A percentile compares a stretch with the other conserved stretches of the same genome.
Evolutionary conservation across 2,888 invertebrate genomes (phyloP).

Genomic region (Junonia oenone): DNA sequence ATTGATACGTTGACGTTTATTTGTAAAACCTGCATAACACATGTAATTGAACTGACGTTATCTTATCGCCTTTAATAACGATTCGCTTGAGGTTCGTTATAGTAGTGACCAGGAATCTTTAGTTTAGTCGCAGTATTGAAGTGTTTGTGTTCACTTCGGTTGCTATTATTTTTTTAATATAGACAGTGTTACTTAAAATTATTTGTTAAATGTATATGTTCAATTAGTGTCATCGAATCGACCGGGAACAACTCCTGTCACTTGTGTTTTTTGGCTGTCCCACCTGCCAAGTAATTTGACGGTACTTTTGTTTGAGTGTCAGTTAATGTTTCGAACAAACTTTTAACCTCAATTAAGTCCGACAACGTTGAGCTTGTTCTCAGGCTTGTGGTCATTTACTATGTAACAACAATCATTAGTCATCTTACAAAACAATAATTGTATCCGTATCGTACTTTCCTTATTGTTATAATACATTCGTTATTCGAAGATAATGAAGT

Average conservation of each 20-base stretch:
- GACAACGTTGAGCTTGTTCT: constrained; percentile 56
- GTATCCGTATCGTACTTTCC: constrained; percentile 59
- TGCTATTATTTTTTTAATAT: no score
- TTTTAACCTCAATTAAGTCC: constrained; percentile 65
- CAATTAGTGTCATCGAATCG: no score
- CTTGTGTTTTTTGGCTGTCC: constrained; percentile 41
- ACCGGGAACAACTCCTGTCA: no score
- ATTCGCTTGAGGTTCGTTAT: constrained; percentile 34
- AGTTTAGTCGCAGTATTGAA: no score
- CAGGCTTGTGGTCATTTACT: constrained; percentile 58
- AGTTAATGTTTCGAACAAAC: constrained; percentile 54
- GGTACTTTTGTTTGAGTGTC: constrained; percentile 57
- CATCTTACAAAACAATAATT: constrained; percentile 52
- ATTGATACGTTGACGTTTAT: not conserved
- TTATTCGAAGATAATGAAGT: constrained; percentile 16
- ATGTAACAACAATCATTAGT: constrained; percentile 60
- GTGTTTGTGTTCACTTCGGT: no score
- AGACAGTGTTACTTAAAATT: no score
- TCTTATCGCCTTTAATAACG: constrained; percentile 63
- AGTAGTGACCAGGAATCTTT: constrained; percentile 26
- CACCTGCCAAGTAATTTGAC: constrained; percentile 49
- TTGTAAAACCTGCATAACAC: constrained; percentile 31
- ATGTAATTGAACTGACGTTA: constrained; percentile 67
- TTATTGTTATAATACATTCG: constrained; percentile 37
- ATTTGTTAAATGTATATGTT: no score